Percentiles rank a stretch among this genome's conserved stretches.
These are phyloP conservation scores for Andinoacara biseriatus DNA, from an alignment of 2,113 vertebrate species.

Conservation along the genomic window DNA sequence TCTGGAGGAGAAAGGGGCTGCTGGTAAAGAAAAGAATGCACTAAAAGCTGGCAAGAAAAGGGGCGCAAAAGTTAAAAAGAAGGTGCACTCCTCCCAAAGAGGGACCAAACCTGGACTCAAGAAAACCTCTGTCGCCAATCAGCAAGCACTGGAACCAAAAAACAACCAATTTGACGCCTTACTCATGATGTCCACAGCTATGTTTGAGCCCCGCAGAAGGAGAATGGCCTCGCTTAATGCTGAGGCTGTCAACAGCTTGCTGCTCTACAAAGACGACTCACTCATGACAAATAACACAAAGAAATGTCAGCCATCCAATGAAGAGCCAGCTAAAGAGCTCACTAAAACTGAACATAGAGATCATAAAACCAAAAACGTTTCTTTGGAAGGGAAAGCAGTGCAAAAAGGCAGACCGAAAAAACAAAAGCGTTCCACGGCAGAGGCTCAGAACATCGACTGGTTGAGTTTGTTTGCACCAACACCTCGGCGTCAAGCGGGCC, in stretches of 20 bases:
- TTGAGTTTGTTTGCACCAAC: conserved; percentile 81
- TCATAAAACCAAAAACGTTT: conserved; percentile 67
- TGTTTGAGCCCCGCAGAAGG: conserved; percentile 87
- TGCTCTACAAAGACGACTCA: conserved; percentile 86
- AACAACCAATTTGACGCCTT: conserved; percentile 69
- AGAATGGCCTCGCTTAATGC: conserved; percentile 97
- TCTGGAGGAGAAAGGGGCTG: conserved; percentile 79
- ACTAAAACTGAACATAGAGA: conserved; percentile 36
- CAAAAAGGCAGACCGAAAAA: conserved; percentile 61
- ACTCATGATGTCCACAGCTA: conserved; percentile 32
- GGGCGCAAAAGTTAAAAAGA: conserved; percentile 52
- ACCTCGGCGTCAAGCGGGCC: conserved; percentile 93
- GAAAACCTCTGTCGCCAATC: conserved; percentile 58
- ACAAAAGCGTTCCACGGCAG: conserved; percentile 58
- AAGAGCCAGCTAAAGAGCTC: conserved; percentile 40
- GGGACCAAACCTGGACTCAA: conserved; percentile 62
- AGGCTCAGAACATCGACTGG: conserved; percentile 68
- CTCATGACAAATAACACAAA: conserved; percentile 54
- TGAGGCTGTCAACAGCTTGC: conserved; percentile 94
- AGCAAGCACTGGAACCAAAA: conserved; percentile 71
- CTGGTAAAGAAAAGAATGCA: conserved; percentile 41
- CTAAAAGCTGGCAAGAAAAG: conserved; percentile 52
- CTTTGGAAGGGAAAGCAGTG: conserved; percentile 43
- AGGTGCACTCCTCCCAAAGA: conserved; percentile 44
- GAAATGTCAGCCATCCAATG: conserved; percentile 72